Evolutionary conservation across 2,113 vertebrate genomes (phyloP), one percentile per base, ranked within the genome.

Genomic region (Plotosus lineatus): DNA sequence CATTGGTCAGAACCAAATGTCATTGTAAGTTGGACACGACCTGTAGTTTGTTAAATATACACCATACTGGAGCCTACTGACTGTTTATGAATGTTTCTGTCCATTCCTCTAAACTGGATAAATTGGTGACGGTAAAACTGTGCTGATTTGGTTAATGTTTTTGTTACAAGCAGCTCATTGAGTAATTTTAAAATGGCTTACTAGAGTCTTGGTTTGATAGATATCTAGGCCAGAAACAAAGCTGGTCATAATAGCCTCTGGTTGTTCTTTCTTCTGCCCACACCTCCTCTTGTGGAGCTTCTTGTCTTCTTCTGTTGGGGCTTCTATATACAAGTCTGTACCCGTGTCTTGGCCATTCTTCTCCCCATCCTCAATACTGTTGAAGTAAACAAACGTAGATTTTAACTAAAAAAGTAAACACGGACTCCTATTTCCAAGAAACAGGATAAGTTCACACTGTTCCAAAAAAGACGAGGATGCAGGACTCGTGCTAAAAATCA

Each of bases 201-300:
- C 97, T 90, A 99, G 92, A 87, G 96, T 94, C 91, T 97, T 99
- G 75, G 94, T 98, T 92, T 99, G 97, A 87, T 99, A 98, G 86
- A 98, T 87, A 87, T 98, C 96, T 87, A 99, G 86, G 75, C 95
- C 95, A 87, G 97, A 96, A 48, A 97, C 93, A 91, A 98, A 98
- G 82, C 96, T 97, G 40, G 95, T 95, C 94, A 94, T 97, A 91
- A 97, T 94, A 60, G 95, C 97, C 81, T 96, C 95, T 0, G 96
- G 95, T 55, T 94, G 93, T 73, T 96, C 95, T 65, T 94, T 90
- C 87, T 93, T 97, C 87, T 90, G 94, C 10, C 95, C 93, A 1
- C 90, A 91, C 50, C 95, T 92, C 60, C 94, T 93, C 89, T 96
- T 98, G 21, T 91, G 94, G 14, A 81, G 87, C 88, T 92, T 97